Conservation (phyloP, 2,113 vertebrate genomes). For the Ibidorhyncha struthersii region DNA sequence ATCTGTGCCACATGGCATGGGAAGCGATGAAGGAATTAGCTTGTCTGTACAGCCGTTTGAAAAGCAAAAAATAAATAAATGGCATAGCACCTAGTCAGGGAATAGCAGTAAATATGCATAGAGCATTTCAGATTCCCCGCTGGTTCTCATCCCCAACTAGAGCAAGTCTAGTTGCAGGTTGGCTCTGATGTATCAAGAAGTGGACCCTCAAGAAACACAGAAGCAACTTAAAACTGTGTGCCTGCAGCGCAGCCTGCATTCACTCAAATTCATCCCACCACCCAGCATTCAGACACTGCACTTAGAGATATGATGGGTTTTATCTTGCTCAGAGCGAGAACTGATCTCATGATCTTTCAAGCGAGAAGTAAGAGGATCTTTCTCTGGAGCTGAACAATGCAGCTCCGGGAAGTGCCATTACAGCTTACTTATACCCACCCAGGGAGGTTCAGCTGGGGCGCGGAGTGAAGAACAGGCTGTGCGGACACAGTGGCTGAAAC, state of each 20-base stretch:
- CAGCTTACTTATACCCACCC: fast-evolving
- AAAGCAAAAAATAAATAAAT: not conserved
- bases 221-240: not conserved
- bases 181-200: fast-evolving
- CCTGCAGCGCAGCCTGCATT: not conserved
- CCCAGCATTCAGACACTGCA: not conserved
- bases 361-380: not conserved
- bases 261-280: not conserved
- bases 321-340: not conserved
- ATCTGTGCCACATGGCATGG: too few relatives aligned
- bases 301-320: not conserved
- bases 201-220: not conserved
- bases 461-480: not conserved
- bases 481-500: not conserved
- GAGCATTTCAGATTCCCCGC: not conserved
- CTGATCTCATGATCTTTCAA: not conserved
- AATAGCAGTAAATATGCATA: not conserved
- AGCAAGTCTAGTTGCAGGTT: not conserved
- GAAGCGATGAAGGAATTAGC: not conserved
- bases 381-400: not conserved
- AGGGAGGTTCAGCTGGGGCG: not conserved
- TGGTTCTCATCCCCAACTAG: not conserved
- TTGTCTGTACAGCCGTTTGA: not conserved
- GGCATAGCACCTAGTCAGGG: not conserved
- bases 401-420: not conserved